Base-by-base conservation (phyloP, 2,797 vertebrate species). In the Falco berigora region DNA sequence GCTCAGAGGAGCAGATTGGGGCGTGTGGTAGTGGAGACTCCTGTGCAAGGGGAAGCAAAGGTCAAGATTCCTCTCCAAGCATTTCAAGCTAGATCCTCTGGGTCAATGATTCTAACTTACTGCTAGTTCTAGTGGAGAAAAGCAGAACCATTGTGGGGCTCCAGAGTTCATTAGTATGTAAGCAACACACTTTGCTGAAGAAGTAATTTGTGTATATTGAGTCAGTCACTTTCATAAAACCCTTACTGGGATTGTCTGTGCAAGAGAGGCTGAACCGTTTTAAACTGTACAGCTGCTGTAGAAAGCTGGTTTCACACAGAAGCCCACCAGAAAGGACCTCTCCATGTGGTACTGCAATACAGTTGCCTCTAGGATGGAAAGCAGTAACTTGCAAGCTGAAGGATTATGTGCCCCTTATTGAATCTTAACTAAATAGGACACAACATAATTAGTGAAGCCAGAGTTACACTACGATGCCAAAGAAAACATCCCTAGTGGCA, bases 281-380 rank as follows among this genome's bases (percentile, higher is more conserved):
- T 38, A 61, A 71, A 55, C 15, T 34, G 18, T 32, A 68, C 14
- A 63, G 23, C 25, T 67, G 27, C 24, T 58, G 64, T n/a, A 27
- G n/a, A 72, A 92, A 77, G 30, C 53, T 68, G 44, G 12, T 52
- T 73, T 73, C 59, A 44, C 17, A 81, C 34, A 34, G 24, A n/a
- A 74, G 56, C 16, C 46, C 46, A 40, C 38, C 44, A 81, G 64
- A 50, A 82, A 38, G 67, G 23, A 25, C 27, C 12, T 63, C 46
- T 78, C 50, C 38, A 19, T 0, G 0, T 44, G 28, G 49, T 47
- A 42, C 47, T 1, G 8, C 27, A 24, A 18, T 23, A 12, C 10
- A 46, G 62, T 30, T 81, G 36, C 56, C 56, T 62, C 52, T 56
- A 53, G 56, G 36, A 71, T 11, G 14, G 67, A 78, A 81, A 81